Evolutionary conservation across 2,113 vertebrate species (phyloP).

Genomic region (Anas platyrhynchos): DNA sequence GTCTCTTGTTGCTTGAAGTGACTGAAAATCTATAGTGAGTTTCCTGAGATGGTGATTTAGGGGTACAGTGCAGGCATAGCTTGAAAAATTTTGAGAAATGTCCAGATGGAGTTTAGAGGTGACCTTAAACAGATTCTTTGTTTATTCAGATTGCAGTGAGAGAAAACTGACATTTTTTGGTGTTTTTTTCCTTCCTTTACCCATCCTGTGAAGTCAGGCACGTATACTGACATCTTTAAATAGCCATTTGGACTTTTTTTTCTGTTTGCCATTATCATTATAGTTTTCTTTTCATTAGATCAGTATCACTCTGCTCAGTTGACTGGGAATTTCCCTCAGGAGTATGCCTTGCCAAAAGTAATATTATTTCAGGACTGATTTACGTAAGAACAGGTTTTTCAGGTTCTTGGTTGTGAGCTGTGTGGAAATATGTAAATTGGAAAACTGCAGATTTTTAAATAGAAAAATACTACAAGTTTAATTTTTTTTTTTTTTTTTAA

Average conservation of each 20-base stretch:
- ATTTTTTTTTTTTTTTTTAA: neutral
- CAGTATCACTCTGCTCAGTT: neutral
- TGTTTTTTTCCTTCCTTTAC: neutral
- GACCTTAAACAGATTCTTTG: neutral
- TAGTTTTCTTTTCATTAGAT: constrained; percentile 36
- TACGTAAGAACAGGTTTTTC: constrained; percentile 53
- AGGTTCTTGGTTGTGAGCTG: constrained; percentile 10
- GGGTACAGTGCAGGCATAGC: neutral
- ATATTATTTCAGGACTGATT: constrained; percentile 55
- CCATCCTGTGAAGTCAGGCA: neutral
- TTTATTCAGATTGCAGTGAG: neutral
- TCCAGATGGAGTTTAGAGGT: neutral
- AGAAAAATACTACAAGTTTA: neutral
- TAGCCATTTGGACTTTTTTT: neutral
- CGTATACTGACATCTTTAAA: neutral
- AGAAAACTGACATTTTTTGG: neutral
- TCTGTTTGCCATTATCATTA: neutral
- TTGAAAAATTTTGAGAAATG: constrained; percentile 5
- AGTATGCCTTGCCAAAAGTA: constrained; percentile 2
- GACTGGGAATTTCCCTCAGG: constrained; percentile 22
- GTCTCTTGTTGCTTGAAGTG: neutral
- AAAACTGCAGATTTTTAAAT: neutral
- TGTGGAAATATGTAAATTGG: neutral
- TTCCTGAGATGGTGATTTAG: neutral
- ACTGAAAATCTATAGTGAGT: neutral